These are phyloP conservation scores for Melanerpes formicivorus DNA, from an alignment of 2,113 vertebrate genomes.

Conservation along the genomic window DNA sequence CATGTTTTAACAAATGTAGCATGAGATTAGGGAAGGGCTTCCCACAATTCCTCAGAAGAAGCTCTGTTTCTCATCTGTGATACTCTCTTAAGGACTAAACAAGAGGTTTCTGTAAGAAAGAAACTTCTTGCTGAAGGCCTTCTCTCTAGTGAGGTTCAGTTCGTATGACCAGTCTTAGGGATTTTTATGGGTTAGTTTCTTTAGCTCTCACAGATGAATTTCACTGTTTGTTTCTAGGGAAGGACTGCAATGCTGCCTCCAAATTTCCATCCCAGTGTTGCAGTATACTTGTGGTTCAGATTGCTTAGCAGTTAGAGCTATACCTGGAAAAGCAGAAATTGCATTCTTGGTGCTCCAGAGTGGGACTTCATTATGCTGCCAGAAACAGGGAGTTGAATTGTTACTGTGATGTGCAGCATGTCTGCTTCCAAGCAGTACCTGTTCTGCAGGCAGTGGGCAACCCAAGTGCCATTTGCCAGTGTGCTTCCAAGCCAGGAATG, in stretches of 20 bases:
- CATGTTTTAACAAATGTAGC: background rate
- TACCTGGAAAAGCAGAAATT: background rate
- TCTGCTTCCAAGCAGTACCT: background rate
- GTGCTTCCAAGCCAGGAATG: background rate
- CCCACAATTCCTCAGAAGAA: background rate
- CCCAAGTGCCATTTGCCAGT: background rate
- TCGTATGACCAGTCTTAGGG: rapidly evolving
- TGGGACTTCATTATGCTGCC: background rate
- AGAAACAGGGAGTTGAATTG: background rate
- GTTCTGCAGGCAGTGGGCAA: background rate
- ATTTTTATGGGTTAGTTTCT: background rate
- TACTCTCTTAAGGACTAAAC: background rate
- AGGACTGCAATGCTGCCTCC: background rate
- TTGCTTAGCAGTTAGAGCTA: background rate
- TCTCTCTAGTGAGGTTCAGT: background rate
- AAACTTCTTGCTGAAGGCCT: background rate
- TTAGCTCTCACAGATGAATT: background rate
- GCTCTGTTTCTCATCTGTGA: background rate
- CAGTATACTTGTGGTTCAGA: background rate
- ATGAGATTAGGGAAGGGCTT: background rate
- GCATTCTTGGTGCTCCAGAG: background rate
- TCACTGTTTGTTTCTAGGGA: background rate
- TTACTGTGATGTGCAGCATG: background rate
- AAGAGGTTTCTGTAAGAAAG: background rate
- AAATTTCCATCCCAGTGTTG: background rate